Percentiles rank a stretch among this genome's conserved stretches.
Conservation (phyloP, 1,140 invertebrate species). For the Tetraneura akinire region DNA sequence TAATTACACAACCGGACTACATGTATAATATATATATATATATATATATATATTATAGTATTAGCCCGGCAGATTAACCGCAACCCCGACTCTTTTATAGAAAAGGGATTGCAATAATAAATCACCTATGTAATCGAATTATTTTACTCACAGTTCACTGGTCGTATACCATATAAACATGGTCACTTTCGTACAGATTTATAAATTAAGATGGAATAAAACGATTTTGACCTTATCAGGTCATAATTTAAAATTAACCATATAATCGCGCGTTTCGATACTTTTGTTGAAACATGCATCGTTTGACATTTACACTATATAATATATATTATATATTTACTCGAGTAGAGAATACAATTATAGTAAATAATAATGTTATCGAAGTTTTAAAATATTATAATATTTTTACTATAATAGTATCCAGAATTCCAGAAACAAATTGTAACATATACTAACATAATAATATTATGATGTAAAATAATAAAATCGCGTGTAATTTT, state of each 20-base stretch:
- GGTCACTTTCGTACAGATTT: slow-evolving; percentile 42
- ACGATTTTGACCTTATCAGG: slow-evolving; percentile 39
- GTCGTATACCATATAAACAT: slow-evolving; percentile 29
- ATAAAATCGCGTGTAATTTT: no score
- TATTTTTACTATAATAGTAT: no score
- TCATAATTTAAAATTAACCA: slow-evolving; percentile 47
- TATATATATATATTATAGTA: slow-evolving; percentile 15
- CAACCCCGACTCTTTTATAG: slow-evolving; percentile 41
- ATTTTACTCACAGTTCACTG: slow-evolving; percentile 38
- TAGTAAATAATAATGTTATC: no score
- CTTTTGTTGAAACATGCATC: not conserved
- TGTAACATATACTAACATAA: no score
- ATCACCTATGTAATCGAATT: slow-evolving; percentile 32
- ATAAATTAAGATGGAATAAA: slow-evolving; percentile 40
- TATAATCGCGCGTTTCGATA: not conserved
- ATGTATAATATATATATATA: not conserved
- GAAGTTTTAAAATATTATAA: no score
- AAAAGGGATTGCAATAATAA: slow-evolving; percentile 41
- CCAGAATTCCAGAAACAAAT: no score
- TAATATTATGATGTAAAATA: no score
- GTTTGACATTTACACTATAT: no score
- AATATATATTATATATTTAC: no score
- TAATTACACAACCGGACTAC: not conserved
- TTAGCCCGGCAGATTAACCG: slow-evolving; percentile 12
- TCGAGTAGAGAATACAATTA: no score